Evolutionary conservation across 2,888 invertebrate species (phyloP), one percentile per base, ranked within the genome.

Genomic region (Drosophila ezoana): DNA sequence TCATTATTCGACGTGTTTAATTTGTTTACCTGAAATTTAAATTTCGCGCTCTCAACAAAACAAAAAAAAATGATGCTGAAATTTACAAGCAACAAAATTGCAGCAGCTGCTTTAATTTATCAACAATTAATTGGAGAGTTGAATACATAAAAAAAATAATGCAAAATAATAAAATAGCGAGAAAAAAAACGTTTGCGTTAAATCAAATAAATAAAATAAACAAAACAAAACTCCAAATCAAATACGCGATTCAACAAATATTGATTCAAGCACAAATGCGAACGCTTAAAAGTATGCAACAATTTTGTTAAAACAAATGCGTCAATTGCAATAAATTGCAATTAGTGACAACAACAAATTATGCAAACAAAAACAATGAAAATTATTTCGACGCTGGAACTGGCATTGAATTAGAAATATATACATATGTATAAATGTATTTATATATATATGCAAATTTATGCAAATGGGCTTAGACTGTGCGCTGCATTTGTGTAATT

Each of bases 11-110:
- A 56, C 74, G 75, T 77, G 75, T 73, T 76, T 76, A 85, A 82
- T 79, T 82, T 83, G 83, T 83, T 81, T 83, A 77, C 76, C 67
- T 76, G 60, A 56, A 78, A 69, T 77, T 76, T 61, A 61, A 77
- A 63, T 60, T 59, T 57, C 45, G 44, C 35, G 67, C n/a, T 40
- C 40, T 33, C 16, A 13, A 28, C 64, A n/a, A 41, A 6, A 38
- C 56, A 47, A 28, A 52, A 41, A 43, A 20, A 51, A n/a, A n/a
- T n/a, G n/a, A 43, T 18, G 11, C 6, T 13, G 11, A 43, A 54
- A 52, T 52, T 32, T 32, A 48, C 62, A 52, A 44, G 40, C 32
- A 64, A 65, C 56, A 48, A 10, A 54, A 53, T 18, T 23, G 14
- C 62, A 57, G 60, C 73, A 67, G 73, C 66, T 77, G 70, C 58